These are phyloP conservation scores for Casuarius casuarius DNA, from an alignment of 2,113 vertebrate genomes.

Conservation along the genomic window DNA sequence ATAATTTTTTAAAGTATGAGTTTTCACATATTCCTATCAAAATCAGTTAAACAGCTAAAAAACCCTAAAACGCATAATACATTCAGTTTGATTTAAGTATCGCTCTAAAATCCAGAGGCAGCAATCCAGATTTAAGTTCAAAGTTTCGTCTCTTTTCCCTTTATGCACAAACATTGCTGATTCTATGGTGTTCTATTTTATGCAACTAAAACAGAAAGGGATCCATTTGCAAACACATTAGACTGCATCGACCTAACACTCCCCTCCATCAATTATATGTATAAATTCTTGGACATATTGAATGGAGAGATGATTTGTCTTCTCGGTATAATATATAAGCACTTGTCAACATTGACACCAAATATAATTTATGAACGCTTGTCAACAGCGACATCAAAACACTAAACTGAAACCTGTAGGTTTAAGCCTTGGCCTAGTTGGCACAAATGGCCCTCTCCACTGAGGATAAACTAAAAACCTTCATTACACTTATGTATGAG, in stretches of 20 bases:
- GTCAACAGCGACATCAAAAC: not conserved
- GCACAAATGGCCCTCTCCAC: not conserved
- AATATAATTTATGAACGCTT: not conserved
- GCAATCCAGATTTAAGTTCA: not conserved
- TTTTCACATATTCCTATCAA: not conserved
- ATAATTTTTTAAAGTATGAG: not conserved
- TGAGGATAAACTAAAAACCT: not conserved
- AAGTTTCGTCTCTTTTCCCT: not conserved
- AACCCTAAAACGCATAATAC: not conserved
- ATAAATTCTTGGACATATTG: not conserved
- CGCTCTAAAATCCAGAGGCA: not conserved
- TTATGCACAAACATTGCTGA: not conserved
- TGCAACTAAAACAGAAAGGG: not conserved
- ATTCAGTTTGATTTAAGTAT: not conserved
- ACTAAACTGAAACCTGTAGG: not conserved
- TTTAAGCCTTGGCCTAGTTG: not conserved
- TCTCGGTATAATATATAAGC: not conserved
- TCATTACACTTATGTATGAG: not conserved
- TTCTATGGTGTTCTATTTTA: not conserved
- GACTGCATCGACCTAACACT: not conserved
- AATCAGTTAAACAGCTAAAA: not conserved
- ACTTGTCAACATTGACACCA: not conserved
- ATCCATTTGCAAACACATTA: not conserved
- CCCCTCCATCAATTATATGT: not conserved
- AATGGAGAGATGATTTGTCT: not conserved